Evolutionary conservation across 2,888 invertebrate species (phyloP).

Genomic region (Zootermopsis nevadensis): DNA sequence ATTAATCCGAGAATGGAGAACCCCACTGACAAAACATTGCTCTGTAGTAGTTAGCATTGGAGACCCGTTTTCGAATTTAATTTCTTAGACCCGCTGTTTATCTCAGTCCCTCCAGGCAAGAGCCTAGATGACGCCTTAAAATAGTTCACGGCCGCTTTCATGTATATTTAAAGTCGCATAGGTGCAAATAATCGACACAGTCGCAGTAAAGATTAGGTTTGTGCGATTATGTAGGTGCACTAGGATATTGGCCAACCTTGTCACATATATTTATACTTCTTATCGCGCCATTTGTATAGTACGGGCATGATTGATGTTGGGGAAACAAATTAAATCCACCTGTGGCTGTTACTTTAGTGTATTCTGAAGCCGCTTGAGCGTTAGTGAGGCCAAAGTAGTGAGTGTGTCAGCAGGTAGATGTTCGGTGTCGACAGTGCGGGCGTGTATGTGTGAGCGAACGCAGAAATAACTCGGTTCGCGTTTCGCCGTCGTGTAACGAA

Average conservation of each 20-base stretch:
- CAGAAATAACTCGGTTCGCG: background rate
- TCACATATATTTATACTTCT: background rate
- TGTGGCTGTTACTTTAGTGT: background rate
- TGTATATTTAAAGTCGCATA: no score
- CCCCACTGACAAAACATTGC: no score
- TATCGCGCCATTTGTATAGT: background rate
- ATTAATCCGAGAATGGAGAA: no score
- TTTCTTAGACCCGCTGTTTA: no score
- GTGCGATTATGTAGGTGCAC: background rate
- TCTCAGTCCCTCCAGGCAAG: no score
- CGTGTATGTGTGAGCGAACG: background rate
- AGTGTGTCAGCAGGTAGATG: background rate
- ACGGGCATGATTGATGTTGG: background rate
- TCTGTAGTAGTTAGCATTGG: no score
- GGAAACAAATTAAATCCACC: background rate
- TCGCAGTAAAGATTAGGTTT: no score
- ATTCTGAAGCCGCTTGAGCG: background rate
- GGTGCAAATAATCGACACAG: no score
- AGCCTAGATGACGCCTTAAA: no score
- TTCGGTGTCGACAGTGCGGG: background rate
- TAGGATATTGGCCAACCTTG: background rate
- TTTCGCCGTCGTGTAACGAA: background rate
- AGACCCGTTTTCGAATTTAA: no score
- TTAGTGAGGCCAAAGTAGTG: background rate
- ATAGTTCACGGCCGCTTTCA: no score